phyloP scores from a whole-genome alignment of 1,140 invertebrate genomes.

The Solenopsis fugax region DNA sequence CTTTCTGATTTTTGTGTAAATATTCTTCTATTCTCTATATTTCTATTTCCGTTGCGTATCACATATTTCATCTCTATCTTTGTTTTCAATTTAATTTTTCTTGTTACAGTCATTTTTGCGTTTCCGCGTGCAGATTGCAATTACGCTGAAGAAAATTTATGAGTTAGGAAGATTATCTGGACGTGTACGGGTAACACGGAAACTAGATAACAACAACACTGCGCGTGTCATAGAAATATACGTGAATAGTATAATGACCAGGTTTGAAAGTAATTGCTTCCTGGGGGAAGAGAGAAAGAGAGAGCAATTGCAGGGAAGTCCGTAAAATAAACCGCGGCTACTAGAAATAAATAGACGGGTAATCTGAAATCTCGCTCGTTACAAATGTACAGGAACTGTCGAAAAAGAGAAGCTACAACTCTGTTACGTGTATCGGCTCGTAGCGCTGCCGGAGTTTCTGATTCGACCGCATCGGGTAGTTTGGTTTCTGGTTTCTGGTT shows the following conservation, averaged over 20 bases:
- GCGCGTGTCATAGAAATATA: neutral
- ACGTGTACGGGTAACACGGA: neutral
- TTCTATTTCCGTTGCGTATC: neutral
- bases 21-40: neutral
- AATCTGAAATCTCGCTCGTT: neutral
- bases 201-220: neutral
- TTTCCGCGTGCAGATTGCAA: neutral
- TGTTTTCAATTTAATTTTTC: neutral
- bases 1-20: neutral
- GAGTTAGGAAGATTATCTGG: neutral
- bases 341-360: neutral
- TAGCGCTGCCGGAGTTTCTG: neutral
- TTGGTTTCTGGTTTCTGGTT: too few species aligned
- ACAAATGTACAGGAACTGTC: neutral
- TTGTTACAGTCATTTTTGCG: neutral
- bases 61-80: neutral
- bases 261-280: constrained; percentile 24
- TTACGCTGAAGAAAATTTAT: neutral
- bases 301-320: neutral
- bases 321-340: neutral
- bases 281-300: too few species aligned
- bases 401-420: neutral
- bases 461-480: neutral
- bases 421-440: neutral
- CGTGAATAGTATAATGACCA: neutral